These are phyloP conservation scores for Hemicordylus capensis DNA, from an alignment of 2,113 vertebrate species.

Conservation along the genomic window DNA sequence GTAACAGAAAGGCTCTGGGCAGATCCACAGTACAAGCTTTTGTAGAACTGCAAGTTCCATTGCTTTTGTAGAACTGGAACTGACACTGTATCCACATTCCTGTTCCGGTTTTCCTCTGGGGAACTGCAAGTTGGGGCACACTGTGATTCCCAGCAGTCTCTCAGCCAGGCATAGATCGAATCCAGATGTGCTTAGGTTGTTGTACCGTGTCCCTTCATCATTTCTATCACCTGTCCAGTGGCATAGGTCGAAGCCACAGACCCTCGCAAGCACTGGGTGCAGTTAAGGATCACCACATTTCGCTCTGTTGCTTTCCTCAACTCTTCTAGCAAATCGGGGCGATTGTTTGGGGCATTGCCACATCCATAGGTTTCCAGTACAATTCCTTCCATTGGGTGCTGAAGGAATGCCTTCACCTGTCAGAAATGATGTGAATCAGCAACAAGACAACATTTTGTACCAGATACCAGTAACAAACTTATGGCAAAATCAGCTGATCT, in stretches of 20 bases:
- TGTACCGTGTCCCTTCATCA: background rate
- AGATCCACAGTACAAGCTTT: too few species aligned
- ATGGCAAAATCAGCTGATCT: too few species aligned
- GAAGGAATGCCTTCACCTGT: constrained; percentile 91
- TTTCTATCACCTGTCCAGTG: constrained; percentile 79
- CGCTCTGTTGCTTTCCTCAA: constrained; percentile 78
- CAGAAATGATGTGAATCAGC: background rate
- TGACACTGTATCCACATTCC: too few species aligned
- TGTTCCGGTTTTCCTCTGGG: too few species aligned
- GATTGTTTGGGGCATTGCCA: constrained; percentile 90
- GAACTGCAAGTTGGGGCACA: too few species aligned
- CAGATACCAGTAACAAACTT: too few species aligned
- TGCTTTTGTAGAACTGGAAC: too few species aligned
- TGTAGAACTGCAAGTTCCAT: too few species aligned
- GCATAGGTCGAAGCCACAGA: constrained; percentile 84
- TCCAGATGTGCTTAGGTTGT: too few species aligned
- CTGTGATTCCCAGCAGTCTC: too few species aligned
- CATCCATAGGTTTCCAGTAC: constrained; percentile 93
- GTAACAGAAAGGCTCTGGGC: too few species aligned
- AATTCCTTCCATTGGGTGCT: constrained; percentile 90
- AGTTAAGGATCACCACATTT: constrained; percentile 89
- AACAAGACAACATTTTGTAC: background rate
- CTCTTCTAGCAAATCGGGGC: constrained; percentile 83
- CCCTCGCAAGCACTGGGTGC: constrained; percentile 91
- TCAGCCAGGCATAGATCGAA: too few species aligned